Percentiles rank a stretch among this genome's conserved stretches.
phyloP scores from a whole-genome alignment of 2,888 invertebrate species.

The Stenchaetothrips biformis region DNA sequence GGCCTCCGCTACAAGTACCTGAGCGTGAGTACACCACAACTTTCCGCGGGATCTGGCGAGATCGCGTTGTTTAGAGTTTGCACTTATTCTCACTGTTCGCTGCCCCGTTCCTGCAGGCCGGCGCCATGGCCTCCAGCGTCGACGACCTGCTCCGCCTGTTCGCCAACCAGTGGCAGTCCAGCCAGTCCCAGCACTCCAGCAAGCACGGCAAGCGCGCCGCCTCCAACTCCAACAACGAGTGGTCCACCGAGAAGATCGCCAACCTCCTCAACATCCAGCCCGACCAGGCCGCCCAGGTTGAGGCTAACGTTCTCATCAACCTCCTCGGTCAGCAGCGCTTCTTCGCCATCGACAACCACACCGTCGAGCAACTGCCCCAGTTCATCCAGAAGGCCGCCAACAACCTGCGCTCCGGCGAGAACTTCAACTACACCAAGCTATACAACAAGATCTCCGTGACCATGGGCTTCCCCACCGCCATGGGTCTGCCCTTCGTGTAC shows the following conservation, averaged over 20 bases:
- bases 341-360: slow-evolving; percentile 53
- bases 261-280: slow-evolving; percentile 55
- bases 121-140: slow-evolving; percentile 48
- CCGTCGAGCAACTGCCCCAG: slow-evolving; percentile 50
- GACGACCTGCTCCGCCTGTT: slow-evolving; percentile 42
- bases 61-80: no score
- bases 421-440: slow-evolving; percentile 58
- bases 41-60: no score
- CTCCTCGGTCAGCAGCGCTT: slow-evolving; percentile 49
- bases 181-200: slow-evolving; percentile 37
- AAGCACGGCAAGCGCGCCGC: slow-evolving; percentile 39
- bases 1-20: slow-evolving; percentile 42
- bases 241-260: slow-evolving; percentile 54
- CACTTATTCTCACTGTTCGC: no score
- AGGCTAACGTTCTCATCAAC: slow-evolving; percentile 52
- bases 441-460: slow-evolving; percentile 55
- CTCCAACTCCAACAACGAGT: slow-evolving; percentile 40
- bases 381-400: slow-evolving; percentile 45
- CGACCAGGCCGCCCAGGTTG: slow-evolving; percentile 52
- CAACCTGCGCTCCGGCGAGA: slow-evolving; percentile 48
- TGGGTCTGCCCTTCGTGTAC: slow-evolving; percentile 64
- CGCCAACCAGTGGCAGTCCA: slow-evolving; percentile 35
- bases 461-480: slow-evolving; percentile 63
- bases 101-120: slow-evolving; percentile 39
- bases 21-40: slow-evolving; percentile 40